Percentiles rank a stretch among this genome's conserved stretches.
Evolutionary conservation across 2,888 invertebrate species (phyloP).

Genomic region (Trichopoda pennipes): DNA sequence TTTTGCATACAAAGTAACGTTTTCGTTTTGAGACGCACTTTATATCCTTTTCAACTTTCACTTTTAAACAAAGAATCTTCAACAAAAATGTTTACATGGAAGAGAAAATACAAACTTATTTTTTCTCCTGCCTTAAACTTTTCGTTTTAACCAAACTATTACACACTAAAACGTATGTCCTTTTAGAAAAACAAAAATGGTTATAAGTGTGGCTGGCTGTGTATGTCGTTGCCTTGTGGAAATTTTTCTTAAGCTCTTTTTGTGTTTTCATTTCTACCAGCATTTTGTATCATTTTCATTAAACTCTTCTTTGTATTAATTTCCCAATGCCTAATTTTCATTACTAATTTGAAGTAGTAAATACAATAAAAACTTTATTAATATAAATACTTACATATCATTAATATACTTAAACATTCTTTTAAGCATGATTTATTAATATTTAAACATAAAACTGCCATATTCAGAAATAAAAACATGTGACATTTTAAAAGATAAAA

Average conservation of each 20-base stretch:
- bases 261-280: neutral
- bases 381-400: neutral
- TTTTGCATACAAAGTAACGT: slow-evolving; percentile 1
- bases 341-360: neutral
- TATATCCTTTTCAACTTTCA: slow-evolving; percentile 30
- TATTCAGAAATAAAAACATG: neutral
- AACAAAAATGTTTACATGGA: neutral
- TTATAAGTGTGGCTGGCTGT: neutral
- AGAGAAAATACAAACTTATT: neutral
- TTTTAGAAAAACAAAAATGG: neutral
- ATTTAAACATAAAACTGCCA: neutral
- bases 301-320: neutral
- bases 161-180: neutral
- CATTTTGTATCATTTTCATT: slow-evolving; percentile 28
- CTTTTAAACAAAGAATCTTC: slow-evolving; percentile 27
- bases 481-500: slow-evolving; percentile 22
- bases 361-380: no score
- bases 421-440: slow-evolving; percentile 13
- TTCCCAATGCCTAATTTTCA: neutral
- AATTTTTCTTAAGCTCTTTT: slow-evolving; percentile 21
- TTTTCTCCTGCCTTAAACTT: no score
- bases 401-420: neutral
- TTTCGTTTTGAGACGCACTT: neutral
- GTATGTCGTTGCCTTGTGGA: neutral
- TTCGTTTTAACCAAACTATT: slow-evolving; percentile 4